Conservation (phyloP, 1,140 invertebrate genomes). For the Temnothorax longispinosus region DNA sequence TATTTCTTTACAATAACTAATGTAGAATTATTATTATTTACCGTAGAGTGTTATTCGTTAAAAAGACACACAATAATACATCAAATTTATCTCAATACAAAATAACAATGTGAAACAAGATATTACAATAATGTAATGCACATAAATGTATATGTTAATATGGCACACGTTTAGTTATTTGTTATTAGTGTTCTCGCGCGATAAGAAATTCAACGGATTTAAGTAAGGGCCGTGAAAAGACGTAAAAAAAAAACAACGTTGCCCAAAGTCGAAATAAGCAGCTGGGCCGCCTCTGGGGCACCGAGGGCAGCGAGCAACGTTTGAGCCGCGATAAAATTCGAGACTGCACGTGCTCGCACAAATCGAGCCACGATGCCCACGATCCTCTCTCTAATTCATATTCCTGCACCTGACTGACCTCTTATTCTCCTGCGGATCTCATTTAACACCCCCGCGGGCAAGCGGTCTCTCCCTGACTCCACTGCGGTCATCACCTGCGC, state of each 20-base stretch:
- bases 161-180: neutral
- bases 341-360: conserved; percentile 67
- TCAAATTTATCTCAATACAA: neutral
- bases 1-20: neutral
- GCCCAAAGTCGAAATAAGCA: conserved; percentile 66
- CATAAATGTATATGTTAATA: neutral
- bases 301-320: conserved; percentile 67
- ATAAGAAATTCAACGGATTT: conserved; percentile 11
- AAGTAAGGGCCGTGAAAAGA: conserved; percentile 37
- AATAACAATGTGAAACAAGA: neutral
- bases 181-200: neutral
- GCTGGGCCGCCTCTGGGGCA: conserved; percentile 77
- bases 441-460: conserved; percentile 84
- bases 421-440: conserved; percentile 77
- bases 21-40: neutral
- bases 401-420: conserved; percentile 84
- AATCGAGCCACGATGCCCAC: conserved; percentile 63
- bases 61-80: neutral
- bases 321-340: conserved; percentile 69
- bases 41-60: too few species aligned
- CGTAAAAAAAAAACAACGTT: conserved; percentile 22
- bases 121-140: neutral
- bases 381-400: conserved; percentile 81
- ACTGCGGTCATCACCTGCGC: conserved; percentile 60
- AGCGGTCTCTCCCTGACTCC: conserved; percentile 34